These are phyloP conservation scores for Cryptoprocta ferox DNA, from an alignment of 2,797 vertebrate species.

Conservation along the genomic window DNA sequence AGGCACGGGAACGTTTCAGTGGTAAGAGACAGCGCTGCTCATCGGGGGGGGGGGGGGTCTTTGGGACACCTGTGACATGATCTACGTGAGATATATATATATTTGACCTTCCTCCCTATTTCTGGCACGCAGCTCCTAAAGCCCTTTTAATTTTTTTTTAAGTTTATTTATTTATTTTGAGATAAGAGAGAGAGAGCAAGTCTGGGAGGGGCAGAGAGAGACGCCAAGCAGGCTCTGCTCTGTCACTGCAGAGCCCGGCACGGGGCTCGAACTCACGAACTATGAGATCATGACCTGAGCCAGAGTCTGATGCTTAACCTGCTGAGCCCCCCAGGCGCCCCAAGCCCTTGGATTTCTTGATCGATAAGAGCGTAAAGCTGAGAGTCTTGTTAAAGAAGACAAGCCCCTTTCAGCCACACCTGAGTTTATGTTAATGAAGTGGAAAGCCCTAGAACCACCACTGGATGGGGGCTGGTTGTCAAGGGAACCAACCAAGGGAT, in stretches of 20 bases:
- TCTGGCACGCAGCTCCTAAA: not conserved
- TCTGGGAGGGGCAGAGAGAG: too few species aligned
- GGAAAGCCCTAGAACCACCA: not conserved
- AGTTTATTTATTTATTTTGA: too few species aligned
- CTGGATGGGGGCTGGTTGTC: not conserved
- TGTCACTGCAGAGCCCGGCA: too few species aligned
- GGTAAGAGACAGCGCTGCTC: accelerated
- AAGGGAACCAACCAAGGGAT: not conserved
- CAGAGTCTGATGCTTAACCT: too few species aligned
- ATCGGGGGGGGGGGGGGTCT: not conserved
- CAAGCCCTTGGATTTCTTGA: not conserved
- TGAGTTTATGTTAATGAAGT: not conserved
- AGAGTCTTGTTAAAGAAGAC: not conserved
- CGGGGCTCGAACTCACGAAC: too few species aligned
- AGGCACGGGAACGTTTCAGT: not conserved
- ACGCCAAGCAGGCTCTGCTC: too few species aligned
- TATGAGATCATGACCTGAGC: too few species aligned
- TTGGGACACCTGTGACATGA: not conserved
- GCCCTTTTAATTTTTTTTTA: not conserved
- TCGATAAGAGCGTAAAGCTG: not conserved
- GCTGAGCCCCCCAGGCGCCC: too few species aligned
- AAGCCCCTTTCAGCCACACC: not conserved
- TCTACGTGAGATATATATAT: not conserved
- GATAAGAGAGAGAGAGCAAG: too few species aligned
- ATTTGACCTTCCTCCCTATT: not conserved